phyloP scores from a whole-genome alignment of 1,140 invertebrate genomes.

The Drosophila dunni region DNA sequence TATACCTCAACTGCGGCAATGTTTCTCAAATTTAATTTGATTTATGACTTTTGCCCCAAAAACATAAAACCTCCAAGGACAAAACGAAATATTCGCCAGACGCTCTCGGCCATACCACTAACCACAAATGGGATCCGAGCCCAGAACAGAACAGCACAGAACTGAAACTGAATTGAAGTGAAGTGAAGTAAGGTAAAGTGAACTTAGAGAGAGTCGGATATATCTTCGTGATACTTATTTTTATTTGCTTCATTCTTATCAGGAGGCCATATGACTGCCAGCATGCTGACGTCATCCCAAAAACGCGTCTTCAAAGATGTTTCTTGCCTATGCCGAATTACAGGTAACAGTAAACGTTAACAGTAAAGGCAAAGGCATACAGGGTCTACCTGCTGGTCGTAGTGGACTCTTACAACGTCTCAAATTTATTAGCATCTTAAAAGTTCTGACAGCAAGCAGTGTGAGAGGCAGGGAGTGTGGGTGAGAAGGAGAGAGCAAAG shows the following conservation, averaged over 20 bases:
- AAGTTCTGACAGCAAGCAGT: conserved; percentile 10
- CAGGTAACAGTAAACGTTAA: background rate
- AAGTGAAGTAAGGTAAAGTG: conserved; percentile 20
- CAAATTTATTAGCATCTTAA: conserved; percentile 22
- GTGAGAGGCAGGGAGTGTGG: conserved; percentile 9
- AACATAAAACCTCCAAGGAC: conserved; percentile 37
- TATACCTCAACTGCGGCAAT: conserved; percentile 68
- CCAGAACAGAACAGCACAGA: background rate
- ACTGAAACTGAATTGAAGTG: background rate
- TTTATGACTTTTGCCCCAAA: conserved; percentile 67
- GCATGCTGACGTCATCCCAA: conserved; percentile 63
- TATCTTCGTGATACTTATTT: conserved; percentile 67
- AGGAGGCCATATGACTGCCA: conserved; percentile 46
- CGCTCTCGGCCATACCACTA: conserved; percentile 14
- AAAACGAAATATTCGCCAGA: conserved; percentile 44
- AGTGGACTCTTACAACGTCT: conserved; percentile 13
- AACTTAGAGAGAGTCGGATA: conserved; percentile 43
- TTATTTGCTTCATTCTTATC: conserved; percentile 54
- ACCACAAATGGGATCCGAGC: conserved; percentile 12
- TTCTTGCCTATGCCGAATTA: conserved; percentile 13
- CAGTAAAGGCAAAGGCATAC: background rate
- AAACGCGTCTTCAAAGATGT: conserved; percentile 38
- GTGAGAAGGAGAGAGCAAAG: background rate
- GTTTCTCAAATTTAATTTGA: conserved; percentile 82
- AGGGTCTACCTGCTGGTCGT: conserved; percentile 14